Evolutionary conservation across 2,797 vertebrate species (phyloP).

Genomic region (Cuniculus paca): DNA sequence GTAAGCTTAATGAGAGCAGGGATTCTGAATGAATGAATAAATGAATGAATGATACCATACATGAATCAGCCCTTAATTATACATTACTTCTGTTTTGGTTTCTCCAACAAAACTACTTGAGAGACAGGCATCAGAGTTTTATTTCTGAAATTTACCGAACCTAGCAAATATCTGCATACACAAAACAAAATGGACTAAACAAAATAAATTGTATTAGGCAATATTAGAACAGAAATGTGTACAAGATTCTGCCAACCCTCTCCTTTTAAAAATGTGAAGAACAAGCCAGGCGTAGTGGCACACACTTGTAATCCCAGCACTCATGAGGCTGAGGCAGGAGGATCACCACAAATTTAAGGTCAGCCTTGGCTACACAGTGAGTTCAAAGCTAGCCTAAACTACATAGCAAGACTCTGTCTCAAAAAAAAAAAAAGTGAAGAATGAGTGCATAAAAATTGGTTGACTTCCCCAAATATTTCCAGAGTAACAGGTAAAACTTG

Average conservation of each 20-base stretch:
- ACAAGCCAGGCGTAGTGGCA: neutral
- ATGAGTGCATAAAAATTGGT: neutral
- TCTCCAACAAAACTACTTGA: conserved; percentile 31
- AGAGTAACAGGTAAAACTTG: neutral
- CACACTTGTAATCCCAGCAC: neutral
- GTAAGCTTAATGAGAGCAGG: neutral
- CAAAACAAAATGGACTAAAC: neutral
- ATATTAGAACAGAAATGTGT: neutral
- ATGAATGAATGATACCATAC: neutral
- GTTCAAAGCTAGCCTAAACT: too few relatives aligned
- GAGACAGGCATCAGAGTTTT: neutral
- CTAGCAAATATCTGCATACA: neutral
- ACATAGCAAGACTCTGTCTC: too few relatives aligned
- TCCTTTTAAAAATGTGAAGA: conserved; percentile 10
- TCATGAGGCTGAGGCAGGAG: neutral
- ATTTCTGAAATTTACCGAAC: conserved; percentile 25
- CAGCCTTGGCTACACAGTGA: too few relatives aligned
- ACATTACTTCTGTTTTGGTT: neutral
- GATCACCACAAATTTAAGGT: too few relatives aligned
- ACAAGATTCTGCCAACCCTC: neutral
- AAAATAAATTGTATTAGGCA: neutral
- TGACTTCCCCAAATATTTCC: conserved; percentile 1
- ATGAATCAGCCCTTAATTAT: neutral
- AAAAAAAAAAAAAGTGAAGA: neutral
- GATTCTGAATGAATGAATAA: neutral